Base-by-base conservation (phyloP, 1,140 invertebrate genomes). In the Hermetia illucens region DNA sequence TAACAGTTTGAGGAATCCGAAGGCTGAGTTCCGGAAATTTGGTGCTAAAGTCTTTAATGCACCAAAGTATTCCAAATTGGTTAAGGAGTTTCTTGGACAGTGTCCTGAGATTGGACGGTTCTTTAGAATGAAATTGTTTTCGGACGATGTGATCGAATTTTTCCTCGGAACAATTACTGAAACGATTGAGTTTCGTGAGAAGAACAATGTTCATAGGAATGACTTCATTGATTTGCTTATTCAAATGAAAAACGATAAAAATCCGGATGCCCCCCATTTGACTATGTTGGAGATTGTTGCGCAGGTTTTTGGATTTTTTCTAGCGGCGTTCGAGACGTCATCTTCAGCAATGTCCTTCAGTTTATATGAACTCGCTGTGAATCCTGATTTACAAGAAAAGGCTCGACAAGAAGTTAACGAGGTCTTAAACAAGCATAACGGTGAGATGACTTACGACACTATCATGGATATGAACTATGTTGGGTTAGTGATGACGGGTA, bases 271-370 rank as follows among this genome's bases (percentile, higher is more conserved):
- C 2, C 22, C 13, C 6, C 9, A 24, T 9, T 13, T 53, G 37
- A 47, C 46, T 21, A 42, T 54, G 18, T 40, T 51, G 33, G 57
- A 59, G 10, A 33, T 61, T 39, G 62, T 68, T 0, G 65, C 69
- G 2, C 75, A 79, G 38, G 63, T 68, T 0, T 62, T 77, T 44
- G 48, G 72, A 1, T 79, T 79, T 45, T 66, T 79, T 39, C 52
- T 77, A 6, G 79, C 75, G 2, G 79, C 78, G 4, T 69, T 64
- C 43, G 68, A 70, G 41, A 67, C 65, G 0, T 64, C 62, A 5
- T 60, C 64, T 0, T 59, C 58, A 5, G 59, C 61, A 2, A 57
- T 65, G 27, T 53, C 59, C 5, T 66, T 62, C 45, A 51, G 62
- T 1, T 34, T 69, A 3, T 70, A 70, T 44, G 53, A 67, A 39